Evolutionary conservation across 2,888 invertebrate species (phyloP), one percentile per base, ranked within the genome.

Genomic region (Mythimna pallens): DNA sequence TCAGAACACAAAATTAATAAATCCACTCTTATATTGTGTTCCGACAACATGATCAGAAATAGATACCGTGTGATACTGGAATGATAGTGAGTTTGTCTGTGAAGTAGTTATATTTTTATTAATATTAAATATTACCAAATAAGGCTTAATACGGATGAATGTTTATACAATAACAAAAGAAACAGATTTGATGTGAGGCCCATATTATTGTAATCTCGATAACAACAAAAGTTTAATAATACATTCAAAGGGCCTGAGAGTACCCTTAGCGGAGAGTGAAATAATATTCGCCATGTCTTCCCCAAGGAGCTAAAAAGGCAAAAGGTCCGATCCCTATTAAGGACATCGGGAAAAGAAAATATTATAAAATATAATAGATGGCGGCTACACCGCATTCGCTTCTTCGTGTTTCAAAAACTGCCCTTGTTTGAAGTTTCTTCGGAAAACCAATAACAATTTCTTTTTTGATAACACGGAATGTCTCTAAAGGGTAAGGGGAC

Each of bases 171-270:
- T 68, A 83, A 86, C 84, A 87, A 88, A 89, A 82, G 81, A 86
- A 82, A 88, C 84, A 88, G 83, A 89, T 89, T 88, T 87, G 87
- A 90, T 86, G 83, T 83, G 88, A 86, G 83, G 76, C 85, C 88
- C 86, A 87, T 90, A 92, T 92, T 91, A 91, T 92, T 91, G 86
- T 92, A 91, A 92, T 92, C 90, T 89, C 87, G 90, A 91, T 91
- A 92, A 92, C 92, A 93, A 92, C 91, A 91, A 93, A 94, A 94
- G 89, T 93, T 94, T 91, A 92, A 92, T 92, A 93, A 92, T 90
- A 93, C 92, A 91, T 93, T 92, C 90, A 92, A 92, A 93, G 91
- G 91, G 91, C 89, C 89, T 83, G 83, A 89, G 89, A 90, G 91
- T 89, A 89, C 88, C 92, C 88, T 90, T 89, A 89, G 90, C 86